Evolutionary conservation across 2,797 vertebrate species (phyloP).

Genomic region (Malurus leucopterus): DNA sequence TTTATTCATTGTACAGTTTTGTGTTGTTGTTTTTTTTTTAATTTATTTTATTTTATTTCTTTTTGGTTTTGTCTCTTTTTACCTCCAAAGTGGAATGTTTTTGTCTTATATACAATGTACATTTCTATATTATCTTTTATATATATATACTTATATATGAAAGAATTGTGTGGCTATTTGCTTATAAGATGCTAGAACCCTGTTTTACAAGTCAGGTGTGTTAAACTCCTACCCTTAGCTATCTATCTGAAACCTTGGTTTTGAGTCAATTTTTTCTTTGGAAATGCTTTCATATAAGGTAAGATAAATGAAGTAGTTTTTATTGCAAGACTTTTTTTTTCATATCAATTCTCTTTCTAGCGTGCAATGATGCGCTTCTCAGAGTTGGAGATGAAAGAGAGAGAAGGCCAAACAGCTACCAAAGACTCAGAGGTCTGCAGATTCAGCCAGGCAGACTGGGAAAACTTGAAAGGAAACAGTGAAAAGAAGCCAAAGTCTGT

Average conservation of each 20-base stretch:
- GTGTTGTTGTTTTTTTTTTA: slow-evolving; percentile 54
- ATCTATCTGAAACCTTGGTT: slow-evolving; percentile 64
- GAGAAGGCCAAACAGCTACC: slow-evolving; percentile 86
- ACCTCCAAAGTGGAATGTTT: slow-evolving; percentile 66
- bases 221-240: slow-evolving; percentile 52
- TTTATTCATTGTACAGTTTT: slow-evolving; percentile 76
- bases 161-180: slow-evolving; percentile 69
- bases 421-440: slow-evolving; percentile 85
- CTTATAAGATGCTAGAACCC: slow-evolving; percentile 65
- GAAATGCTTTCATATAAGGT: slow-evolving; percentile 75
- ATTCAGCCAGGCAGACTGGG: slow-evolving; percentile 79
- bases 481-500: slow-evolving; percentile 79
- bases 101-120: slow-evolving; percentile 58
- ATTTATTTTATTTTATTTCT: not conserved
- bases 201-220: slow-evolving; percentile 54
- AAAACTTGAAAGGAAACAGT: slow-evolving; percentile 76
- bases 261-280: slow-evolving; percentile 69
- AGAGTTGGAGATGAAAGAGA: slow-evolving; percentile 98
- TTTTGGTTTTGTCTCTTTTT: slow-evolving; percentile 70
- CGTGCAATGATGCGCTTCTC: slow-evolving; percentile 99
- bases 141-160: slow-evolving; percentile 37
- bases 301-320: slow-evolving; percentile 70
- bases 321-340: slow-evolving; percentile 71
- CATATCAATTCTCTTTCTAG: slow-evolving; percentile 84
- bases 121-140: slow-evolving; percentile 16